Base-by-base conservation (phyloP, 2,888 invertebrate genomes). In the Drosophila suboccidentalis region DNA sequence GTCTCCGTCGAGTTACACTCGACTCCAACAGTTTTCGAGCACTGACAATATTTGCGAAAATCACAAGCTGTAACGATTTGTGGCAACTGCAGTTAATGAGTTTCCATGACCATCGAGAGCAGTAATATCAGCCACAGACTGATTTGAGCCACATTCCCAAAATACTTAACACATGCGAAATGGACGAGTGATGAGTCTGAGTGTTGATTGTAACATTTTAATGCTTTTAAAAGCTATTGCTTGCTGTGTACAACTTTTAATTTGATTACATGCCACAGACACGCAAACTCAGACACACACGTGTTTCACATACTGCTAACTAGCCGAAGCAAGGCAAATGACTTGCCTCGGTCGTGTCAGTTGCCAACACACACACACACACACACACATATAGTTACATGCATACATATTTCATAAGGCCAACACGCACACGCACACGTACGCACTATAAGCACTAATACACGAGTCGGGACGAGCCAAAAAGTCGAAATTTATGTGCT, bases 401-500 rank as follows among this genome's bases (percentile, higher is more conserved):
- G 55, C 78, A 80, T 77, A 73, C 78, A 80, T 77, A 73, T 77
- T 80, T 77, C 57, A 77, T 66, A 66, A 53, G 68, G 38, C 36
- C 11, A 51, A 62, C 62, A 72, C 68, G 65, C 69, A 62, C 62
- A 72, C 68, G 65, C 69, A 80, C 80, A 78, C 77, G 71, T 59
- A 80, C 71, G 65, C 77, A 80, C 77, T 78, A 78, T 84, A 75
- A 78, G 69, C 82, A 82, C 85, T 87, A 75, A 65, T 58, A 78
- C 46, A 58, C 78, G 49, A 47, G 44, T 47, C 26, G 46, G 36
- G 47, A n/a, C 47, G 58, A 78, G 87, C 74, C 75, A 51, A 84
- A 81, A 89, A 86, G 86, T 74, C 84, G 65, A 81, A 86, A 86
- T 89, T 83, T 86, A 89, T 86, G 79, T 84, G 87, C 73, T 80